Percentiles rank a stretch among this genome's conserved stretches.
Evolutionary conservation across 30 jellyfish, hydroid and myxozoan species (phyloP).

Genomic region (Nemopilema nomurai): DNA sequence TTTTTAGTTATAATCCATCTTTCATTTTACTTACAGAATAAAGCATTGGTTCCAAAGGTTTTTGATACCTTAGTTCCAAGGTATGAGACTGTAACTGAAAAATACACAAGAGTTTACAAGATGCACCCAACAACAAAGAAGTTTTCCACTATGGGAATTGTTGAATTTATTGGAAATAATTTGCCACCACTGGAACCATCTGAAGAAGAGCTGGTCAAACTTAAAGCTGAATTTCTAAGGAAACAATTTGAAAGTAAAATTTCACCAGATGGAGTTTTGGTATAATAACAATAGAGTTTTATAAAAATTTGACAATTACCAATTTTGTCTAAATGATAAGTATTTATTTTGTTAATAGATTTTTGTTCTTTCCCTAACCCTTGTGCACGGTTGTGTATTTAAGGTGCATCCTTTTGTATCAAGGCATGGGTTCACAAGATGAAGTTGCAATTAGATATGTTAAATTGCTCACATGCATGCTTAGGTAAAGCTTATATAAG

Average conservation of each 20-base stretch:
- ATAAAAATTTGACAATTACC: background rate
- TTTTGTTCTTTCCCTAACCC: no score
- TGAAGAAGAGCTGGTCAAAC: slow-evolving; percentile 68
- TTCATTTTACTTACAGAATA: slow-evolving; percentile 39
- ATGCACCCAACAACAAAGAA: slow-evolving; percentile 66
- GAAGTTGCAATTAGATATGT: no score
- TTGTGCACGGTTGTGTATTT: no score
- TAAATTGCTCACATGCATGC: no score
- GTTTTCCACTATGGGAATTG: slow-evolving; percentile 73
- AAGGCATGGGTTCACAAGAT: no score
- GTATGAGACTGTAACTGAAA: slow-evolving; percentile 34
- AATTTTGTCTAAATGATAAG: no score
- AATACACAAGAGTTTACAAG: slow-evolving; percentile 77
- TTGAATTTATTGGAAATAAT: slow-evolving; percentile 76
- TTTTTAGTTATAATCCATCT: background rate
- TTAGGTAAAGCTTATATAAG: no score
- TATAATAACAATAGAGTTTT: background rate
- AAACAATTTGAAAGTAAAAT: slow-evolving; percentile 14
- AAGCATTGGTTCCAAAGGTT: slow-evolving; percentile 85
- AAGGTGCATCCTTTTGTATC: no score
- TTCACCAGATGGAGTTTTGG: slow-evolving; percentile 50
- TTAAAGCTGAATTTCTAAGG: slow-evolving; percentile 45
- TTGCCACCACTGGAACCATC: slow-evolving; percentile 72
- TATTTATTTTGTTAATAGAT: no score
- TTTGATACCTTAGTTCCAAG: slow-evolving; percentile 83